A percentile compares a stretch with the other conserved stretches of the same genome.
Conservation (phyloP, 1,140 invertebrate species). For the Hycleus phaleratus region DNA sequence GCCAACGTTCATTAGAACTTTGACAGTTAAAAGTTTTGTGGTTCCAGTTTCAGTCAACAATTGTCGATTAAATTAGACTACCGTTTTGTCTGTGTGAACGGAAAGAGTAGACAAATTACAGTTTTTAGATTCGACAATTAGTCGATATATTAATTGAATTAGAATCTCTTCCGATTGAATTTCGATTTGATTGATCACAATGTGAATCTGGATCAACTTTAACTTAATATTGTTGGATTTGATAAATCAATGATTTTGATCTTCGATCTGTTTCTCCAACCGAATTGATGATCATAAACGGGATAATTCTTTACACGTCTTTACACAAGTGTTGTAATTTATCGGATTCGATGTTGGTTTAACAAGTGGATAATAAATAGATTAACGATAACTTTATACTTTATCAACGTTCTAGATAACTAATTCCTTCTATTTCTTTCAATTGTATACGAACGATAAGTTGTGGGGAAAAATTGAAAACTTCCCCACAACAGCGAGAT, state of each 20-base stretch:
- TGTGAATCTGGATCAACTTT: background rate
- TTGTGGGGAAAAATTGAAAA: too few relatives aligned
- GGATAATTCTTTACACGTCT: constrained; percentile 13
- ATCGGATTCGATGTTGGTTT: background rate
- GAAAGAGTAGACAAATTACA: background rate
- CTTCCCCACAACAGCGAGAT: too few relatives aligned
- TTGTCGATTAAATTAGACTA: background rate
- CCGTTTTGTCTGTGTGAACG: too few relatives aligned
- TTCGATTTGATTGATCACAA: background rate
- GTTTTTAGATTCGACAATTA: background rate
- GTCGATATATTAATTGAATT: background rate
- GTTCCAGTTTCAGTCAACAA: constrained; percentile 3
- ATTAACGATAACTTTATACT: too few relatives aligned
- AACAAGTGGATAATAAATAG: too few relatives aligned
- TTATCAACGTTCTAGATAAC: too few relatives aligned
- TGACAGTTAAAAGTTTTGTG: constrained; percentile 10
- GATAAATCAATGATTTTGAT: constrained; percentile 11
- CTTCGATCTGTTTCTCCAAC: constrained; percentile 1
- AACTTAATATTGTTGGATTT: constrained; percentile 1
- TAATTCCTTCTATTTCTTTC: too few relatives aligned
- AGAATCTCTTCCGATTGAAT: background rate
- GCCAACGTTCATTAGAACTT: constrained; percentile 8
- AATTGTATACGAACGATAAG: too few relatives aligned
- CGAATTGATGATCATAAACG: constrained; percentile 7
- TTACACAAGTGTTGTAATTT: constrained; percentile 1